Conservation (phyloP, 2,888 invertebrate genomes). For the Chymomyza fuscimana region DNA sequence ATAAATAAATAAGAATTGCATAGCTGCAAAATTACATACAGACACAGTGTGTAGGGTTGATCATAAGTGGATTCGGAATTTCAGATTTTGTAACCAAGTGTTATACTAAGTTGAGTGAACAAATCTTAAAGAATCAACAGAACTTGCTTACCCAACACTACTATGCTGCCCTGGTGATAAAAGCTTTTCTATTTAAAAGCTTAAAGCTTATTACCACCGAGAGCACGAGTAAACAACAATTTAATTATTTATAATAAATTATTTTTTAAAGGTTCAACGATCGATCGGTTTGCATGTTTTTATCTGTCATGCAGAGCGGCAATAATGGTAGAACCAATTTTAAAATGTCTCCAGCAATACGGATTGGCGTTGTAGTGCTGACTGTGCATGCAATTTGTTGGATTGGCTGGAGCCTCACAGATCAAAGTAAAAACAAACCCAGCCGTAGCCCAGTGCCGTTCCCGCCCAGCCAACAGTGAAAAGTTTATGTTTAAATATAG, state of each 20-base stretch:
- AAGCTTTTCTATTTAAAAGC: background rate
- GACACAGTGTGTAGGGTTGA: too few species aligned
- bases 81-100: too few species aligned
- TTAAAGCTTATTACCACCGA: background rate
- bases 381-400: constrained; percentile 58
- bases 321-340: constrained; percentile 12
- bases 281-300: constrained; percentile 15
- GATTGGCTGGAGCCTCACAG: constrained; percentile 57
- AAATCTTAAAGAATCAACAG: too few species aligned
- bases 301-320: constrained; percentile 39
- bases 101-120: too few species aligned
- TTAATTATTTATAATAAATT: background rate
- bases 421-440: background rate
- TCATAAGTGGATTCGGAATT: too few species aligned
- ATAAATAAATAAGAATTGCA: too few species aligned
- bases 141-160: background rate
- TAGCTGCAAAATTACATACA: too few species aligned
- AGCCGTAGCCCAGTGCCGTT: background rate
- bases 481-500: background rate
- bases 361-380: constrained; percentile 63
- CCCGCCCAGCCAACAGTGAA: background rate
- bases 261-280: background rate
- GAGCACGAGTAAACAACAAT: background rate
- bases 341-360: constrained; percentile 38
- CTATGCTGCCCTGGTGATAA: background rate